Base-by-base conservation (phyloP, 1,140 invertebrate species). In the Sipha flava region DNA sequence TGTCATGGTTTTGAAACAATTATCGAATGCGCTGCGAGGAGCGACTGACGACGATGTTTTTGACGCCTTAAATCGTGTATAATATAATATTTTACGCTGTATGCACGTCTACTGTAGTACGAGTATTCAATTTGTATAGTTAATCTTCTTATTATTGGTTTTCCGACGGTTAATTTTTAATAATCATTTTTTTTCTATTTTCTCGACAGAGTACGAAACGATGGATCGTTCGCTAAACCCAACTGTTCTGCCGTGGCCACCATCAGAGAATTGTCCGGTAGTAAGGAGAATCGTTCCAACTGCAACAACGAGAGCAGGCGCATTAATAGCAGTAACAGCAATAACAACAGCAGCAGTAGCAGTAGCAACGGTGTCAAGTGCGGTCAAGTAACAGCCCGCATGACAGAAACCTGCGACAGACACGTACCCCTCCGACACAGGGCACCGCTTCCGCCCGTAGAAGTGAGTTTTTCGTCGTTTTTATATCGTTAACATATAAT, bases 401-500 rank as follows among this genome's bases (percentile, higher is more conserved):
- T 77, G 73, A 77, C 52, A 29, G 73, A 77, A 59, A 77, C 73
- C 16, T 75, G 72, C 4, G 73, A 57, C 21, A 21, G 73, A 59
- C 73, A 57, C 16, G 43, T 16, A 18, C 21, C 52, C 5, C 21
- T 34, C 5, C 31, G 73, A 37, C 31, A 77, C 37, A 77, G 73
- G 37, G 52, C 73, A 3, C 52, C 73, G 26, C 12, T 59, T 7
- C 73, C 52, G 23, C 73, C 73, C 10, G 31, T 73, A 10, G 73
- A 59, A 23, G 73, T 77, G 31, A 77, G 73, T 59, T 12, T 14
- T 23, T 10, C 5, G 10, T 40, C 10, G 10, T 40, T 10, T 40
- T 40, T n/a, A n/a, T n/a, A n/a, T n/a, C n/a, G n/a, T n/a, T n/a
- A n/a, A n/a, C n/a, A n/a, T n/a, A n/a, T n/a, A n/a, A n/a, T n/a